Evolutionary conservation across 2,888 invertebrate species (phyloP), one percentile per base, ranked within the genome.

Genomic region (Beris chalybata): DNA sequence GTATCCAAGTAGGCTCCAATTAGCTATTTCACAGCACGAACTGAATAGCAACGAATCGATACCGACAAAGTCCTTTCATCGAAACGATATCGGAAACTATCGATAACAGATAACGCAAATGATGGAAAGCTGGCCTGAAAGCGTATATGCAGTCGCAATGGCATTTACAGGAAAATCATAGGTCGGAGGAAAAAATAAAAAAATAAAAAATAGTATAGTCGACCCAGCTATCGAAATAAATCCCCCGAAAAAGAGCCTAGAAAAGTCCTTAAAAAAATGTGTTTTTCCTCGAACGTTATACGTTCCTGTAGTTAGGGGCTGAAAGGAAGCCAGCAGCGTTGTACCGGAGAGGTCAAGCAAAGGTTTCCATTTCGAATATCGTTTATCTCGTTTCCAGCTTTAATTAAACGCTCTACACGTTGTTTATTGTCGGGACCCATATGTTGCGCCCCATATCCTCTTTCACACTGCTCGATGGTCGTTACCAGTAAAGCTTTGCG

Each of bases 351-450:
- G 48, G 13, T 15, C 48, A 6, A 15, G 48, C 48, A 13, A 50
- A 32, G 61, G 52, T 61, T 52, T 61, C 61, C 50, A 50, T 61
- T 61, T 61, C 61, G 50, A 50, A 32, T 50, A 38, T 32, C 32
- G 57, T 57, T 57, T 65, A 65, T 65, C 65, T 65, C 61, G 63
- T 66, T 68, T 61, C 63, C 59, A 31, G 63, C 65, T 68, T 68
- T 68, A 68, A 68, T 68, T 68, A 68, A 68, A 68, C 65, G 50
- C 30, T 12, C 59, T 50, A 65, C 65, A 50, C 54, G 67, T 65
- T 65, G 65, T 68, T 68, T 68, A 65, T 68, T 57, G 63, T 45
- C 47, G 7, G 11, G 47, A 47, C 64, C 64, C 64, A 64, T 53
- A 45, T 64, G 64, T 64, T 64, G 30, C 32, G 53, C 61, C 52